These are phyloP conservation scores for Xiphophorus maculatus DNA, from an alignment of 2,113 vertebrate genomes.

Conservation along the genomic window DNA sequence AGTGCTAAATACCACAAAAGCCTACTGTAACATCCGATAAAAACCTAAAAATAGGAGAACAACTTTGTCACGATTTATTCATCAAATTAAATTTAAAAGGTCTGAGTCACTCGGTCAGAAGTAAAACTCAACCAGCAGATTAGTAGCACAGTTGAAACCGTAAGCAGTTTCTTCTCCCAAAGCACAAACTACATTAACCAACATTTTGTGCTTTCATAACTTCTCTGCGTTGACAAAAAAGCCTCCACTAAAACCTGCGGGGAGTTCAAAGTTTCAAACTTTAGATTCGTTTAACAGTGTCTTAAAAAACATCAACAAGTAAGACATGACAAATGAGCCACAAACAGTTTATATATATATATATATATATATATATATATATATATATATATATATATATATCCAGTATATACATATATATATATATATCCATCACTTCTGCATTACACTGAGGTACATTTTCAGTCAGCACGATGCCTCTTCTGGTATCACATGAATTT, in stretches of 20 bases:
- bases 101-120: slow-evolving; percentile 33
- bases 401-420: background rate
- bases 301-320: background rate
- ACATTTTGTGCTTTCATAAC: slow-evolving; percentile 12
- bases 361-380: background rate
- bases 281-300: background rate
- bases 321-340: background rate
- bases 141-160: slow-evolving; percentile 18
- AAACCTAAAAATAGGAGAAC: slow-evolving; percentile 32
- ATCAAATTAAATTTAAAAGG: slow-evolving; percentile 56
- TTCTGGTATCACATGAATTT: background rate
- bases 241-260: background rate
- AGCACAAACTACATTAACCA: slow-evolving; percentile 29
- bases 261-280: background rate
- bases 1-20: slow-evolving; percentile 1
- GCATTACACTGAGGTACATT: background rate
- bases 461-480: background rate
- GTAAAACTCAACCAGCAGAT: background rate
- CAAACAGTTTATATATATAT: background rate
- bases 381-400: background rate
- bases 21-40: background rate
- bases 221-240: background rate
- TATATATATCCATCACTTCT: background rate
- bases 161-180: slow-evolving; percentile 29
- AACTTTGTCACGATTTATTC: slow-evolving; percentile 54